Evolutionary conservation across 1,140 invertebrate genomes (phyloP), one percentile per base, ranked within the genome.

Genomic region (Hylyphantes graminicola): DNA sequence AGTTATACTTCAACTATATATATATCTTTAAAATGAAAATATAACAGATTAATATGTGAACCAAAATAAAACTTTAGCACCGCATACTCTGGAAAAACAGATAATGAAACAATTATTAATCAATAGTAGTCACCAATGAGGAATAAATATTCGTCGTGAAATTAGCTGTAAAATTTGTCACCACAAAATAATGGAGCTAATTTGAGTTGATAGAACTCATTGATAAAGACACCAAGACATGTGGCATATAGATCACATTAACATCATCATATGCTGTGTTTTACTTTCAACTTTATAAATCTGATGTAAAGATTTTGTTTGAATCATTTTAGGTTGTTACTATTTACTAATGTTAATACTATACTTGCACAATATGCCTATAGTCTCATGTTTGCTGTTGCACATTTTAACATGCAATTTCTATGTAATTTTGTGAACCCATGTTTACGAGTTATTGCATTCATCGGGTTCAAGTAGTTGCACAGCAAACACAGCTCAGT

Each of bases 31-130:
- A 35, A 35, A 35, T 35, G 35, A 35, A 35, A 35, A 35, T 35
- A 35, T 35, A 35, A 1, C 35, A 35, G 35, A 35, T 35, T 35
- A 35, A 35, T 35, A 35, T 35, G 35, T 35, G 35, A 35, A 35
- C 35, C 35, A 35, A 35, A 35, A 35, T 35, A 35, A 35, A 35
- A 35, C 35, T 35, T 35, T 35, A 35, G 35, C 35, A 35, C 35
- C 35, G 35, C 35, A 35, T 35, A 35, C 35, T 35, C 35, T 35
- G 35, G 35, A 35, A 35, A 35, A 1, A 35, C 35, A 70, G 54
- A 70, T 70, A 70, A 70, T 70, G 17, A 70, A 70, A 70, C 68
- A 70, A 70, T 12, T 70, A 51, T 70, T 51, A 70, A 70, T 70
- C 19, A 70, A 70, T 70, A 70, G 50, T 70, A 70, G 51, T 70